Evolutionary conservation across 2,113 vertebrate genomes (phyloP), one percentile per base, ranked within the genome.

Genomic region (Gracilinanus agilis): DNA sequence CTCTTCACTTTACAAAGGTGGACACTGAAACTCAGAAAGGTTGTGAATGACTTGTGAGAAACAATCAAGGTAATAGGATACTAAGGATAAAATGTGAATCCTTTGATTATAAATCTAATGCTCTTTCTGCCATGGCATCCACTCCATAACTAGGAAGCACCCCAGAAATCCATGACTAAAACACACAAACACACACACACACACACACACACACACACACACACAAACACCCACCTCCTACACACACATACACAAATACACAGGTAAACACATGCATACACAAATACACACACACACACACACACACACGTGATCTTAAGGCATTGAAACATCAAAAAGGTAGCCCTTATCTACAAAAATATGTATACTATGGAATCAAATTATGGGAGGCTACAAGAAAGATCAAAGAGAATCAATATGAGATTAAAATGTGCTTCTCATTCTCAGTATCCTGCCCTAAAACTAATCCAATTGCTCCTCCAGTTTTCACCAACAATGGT

Each of bases 401-500:
- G 12, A 5, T 11, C 54, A 29, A 11, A 53, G 11, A 54, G 11
- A 8, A 3, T 1, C 12, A 90, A 94, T 56, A 19, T 58, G 34
- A 9, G 44, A 19, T 3, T 53, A 90, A 91, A 0, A 49, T 0
- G 2, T 88, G 67, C 67, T 55, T 44, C 1, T 54, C 44, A 49
- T 92, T 83, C 67, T 55, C 53, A 9, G 0, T 53, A 55, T 1
- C 21, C 93, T 49, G 24, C 34, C 25, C 25, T 58, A 83, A 83
- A 83, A 83, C 67, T 40, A 83, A 7, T 40, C 53, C n/a, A 89
- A 91, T 89, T 23, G 13, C 24, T 92, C 24, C 49, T 89, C 27
- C 90, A 54, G 29, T 23, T 94, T 94, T 94, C 24, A 90, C 40
- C 19, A 91, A 94, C 92, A 88, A 58, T 5, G 3, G 7, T 55